Conservation (phyloP, 2,797 vertebrate genomes). For the Merluccius polli region DNA sequence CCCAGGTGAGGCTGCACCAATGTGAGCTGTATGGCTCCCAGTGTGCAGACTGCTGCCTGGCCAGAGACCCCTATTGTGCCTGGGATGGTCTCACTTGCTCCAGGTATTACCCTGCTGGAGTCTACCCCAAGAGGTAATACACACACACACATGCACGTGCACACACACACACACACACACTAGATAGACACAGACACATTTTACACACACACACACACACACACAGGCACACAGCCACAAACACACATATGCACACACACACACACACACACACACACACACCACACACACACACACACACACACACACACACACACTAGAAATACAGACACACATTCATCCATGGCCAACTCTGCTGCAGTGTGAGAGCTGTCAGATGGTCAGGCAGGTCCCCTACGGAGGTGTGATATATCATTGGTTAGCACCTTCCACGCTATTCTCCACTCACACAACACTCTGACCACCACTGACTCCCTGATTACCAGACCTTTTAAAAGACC, state of each 20-base stretch:
- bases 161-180: slow-evolving; percentile 6
- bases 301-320: background rate
- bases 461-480: background rate
- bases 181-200: slow-evolving; percentile 2
- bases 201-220: slow-evolving; percentile 6
- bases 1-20: slow-evolving; percentile 88
- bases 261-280: background rate
- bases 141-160: background rate
- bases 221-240: background rate
- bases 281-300: background rate
- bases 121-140: slow-evolving; percentile 86
- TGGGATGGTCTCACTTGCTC: slow-evolving; percentile 96
- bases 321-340: background rate
- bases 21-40: slow-evolving; percentile 91
- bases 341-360: background rate
- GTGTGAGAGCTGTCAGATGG: slow-evolving; percentile 2
- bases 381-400: background rate
- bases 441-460: slow-evolving; percentile 6
- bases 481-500: background rate
- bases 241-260: background rate
- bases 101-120: slow-evolving; percentile 82
- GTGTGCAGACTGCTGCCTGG: slow-evolving; percentile 94
- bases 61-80: slow-evolving; percentile 94
- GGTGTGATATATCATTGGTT: slow-evolving; percentile 34
- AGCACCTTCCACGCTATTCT: slow-evolving; percentile 22